Evolutionary conservation across 2,797 vertebrate species (phyloP).

Genomic region (Tapera naevia): DNA sequence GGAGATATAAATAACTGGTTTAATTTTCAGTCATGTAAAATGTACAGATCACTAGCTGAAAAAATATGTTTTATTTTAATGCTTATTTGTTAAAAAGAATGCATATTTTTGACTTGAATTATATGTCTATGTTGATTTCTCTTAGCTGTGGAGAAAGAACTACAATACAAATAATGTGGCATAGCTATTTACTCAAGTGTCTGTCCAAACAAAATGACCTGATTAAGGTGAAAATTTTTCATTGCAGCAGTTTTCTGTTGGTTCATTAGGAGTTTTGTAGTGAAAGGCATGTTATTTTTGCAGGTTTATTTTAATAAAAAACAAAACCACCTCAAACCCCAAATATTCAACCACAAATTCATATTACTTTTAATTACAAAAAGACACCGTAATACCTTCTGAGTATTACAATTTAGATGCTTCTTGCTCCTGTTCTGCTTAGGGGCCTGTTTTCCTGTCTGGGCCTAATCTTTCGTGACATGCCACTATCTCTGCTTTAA

Average conservation of each 20-base stretch:
- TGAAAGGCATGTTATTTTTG: not conserved
- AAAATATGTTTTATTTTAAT: not conserved
- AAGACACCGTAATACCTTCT: not conserved
- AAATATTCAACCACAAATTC: not conserved
- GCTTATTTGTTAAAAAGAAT: slow-evolving; percentile 6
- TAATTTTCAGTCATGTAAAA: not conserved
- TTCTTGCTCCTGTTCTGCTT: not conserved
- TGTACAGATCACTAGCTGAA: not conserved
- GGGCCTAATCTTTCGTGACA: not conserved
- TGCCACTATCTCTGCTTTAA: slow-evolving; percentile 3
- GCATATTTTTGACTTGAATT: not conserved
- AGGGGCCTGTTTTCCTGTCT: not conserved
- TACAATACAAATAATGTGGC: not conserved
- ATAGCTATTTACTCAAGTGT: not conserved
- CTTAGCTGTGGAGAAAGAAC: not conserved
- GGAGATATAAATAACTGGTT: not conserved
- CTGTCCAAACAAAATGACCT: not conserved
- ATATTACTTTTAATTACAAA: not conserved
- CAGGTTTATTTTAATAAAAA: not conserved
- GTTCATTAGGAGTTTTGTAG: not conserved
- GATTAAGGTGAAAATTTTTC: slow-evolving; percentile 20
- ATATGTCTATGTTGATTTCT: not conserved
- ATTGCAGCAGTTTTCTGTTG: not conserved
- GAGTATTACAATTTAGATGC: not conserved
- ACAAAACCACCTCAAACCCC: not conserved